Percentiles rank a stretch among this genome's conserved stretches.
Evolutionary conservation across 2,888 invertebrate species (phyloP).

Genomic region (Petrolisthes cinctipes): DNA sequence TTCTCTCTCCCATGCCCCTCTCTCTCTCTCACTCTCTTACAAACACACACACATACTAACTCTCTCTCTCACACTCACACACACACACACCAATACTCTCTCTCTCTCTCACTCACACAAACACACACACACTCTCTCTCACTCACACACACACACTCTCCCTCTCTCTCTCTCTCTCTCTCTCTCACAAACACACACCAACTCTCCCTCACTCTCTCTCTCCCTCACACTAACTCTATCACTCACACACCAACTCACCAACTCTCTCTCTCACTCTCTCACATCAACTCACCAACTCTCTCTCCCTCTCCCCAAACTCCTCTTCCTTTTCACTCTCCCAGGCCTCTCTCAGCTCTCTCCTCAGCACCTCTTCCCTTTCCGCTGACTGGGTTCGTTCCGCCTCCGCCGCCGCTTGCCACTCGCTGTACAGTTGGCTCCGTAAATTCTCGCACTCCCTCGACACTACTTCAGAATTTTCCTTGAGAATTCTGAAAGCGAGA

Average conservation of each 20-base stretch:
- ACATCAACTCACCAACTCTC: neutral
- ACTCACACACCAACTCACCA: neutral
- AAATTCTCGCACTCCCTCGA: too few species aligned
- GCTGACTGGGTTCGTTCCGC: neutral
- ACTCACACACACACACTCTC: too few species aligned
- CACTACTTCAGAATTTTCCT: too few species aligned
- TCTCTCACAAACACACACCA: neutral
- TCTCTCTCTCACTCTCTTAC: neutral
- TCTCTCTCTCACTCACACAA: too few species aligned
- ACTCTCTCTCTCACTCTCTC: too few species aligned
- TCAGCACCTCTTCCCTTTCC: neutral
- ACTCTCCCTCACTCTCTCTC: neutral
- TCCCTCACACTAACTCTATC: constrained; percentile 5
- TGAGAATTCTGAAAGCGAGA: too few species aligned
- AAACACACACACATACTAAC: neutral
- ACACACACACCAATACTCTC: too few species aligned
- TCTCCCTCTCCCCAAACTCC: neutral
- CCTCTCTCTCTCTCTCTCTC: constrained; percentile 15
- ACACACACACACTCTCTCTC: too few species aligned
- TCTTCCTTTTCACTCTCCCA: constrained; percentile 6
- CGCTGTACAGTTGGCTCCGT: neutral
- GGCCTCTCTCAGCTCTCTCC: neutral
- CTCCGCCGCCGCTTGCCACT: neutral
- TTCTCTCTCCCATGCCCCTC: too few species aligned
- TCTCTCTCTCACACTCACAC: too few species aligned